Conservation (phyloP, 37 sponge, comb jelly and placozoan genomes). For the Theonella swinhoei region DNA sequence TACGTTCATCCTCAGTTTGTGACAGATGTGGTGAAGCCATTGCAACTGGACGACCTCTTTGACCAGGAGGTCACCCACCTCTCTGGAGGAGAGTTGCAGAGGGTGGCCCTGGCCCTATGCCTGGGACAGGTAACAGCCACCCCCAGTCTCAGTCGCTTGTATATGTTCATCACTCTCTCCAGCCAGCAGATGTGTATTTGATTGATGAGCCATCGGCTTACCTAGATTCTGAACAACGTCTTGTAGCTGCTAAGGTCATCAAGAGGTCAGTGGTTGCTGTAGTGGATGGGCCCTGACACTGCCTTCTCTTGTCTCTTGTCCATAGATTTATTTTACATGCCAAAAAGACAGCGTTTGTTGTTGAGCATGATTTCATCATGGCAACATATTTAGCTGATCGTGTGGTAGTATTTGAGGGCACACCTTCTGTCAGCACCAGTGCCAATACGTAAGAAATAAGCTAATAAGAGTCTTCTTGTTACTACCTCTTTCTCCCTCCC, state of each 20-base stretch:
- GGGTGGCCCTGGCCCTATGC: conserved; percentile 91
- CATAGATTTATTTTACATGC: conserved; percentile 95
- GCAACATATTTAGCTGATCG: conserved; percentile 98
- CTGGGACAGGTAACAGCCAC: conserved; percentile 94
- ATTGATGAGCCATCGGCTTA: conserved; percentile 99
- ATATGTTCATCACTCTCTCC: conserved; percentile 1
- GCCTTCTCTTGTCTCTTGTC: too few relatives aligned
- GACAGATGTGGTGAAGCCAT: conserved; percentile 97
- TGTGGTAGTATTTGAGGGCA: conserved; percentile 97
- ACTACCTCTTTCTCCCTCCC: background rate
- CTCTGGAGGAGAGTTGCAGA: conserved; percentile 98
- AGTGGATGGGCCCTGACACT: background rate
- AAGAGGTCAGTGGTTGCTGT: conserved; percentile 83
- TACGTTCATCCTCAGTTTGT: conserved; percentile 99
- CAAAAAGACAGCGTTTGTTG: conserved; percentile 99
- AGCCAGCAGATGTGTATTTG: conserved; percentile 98
- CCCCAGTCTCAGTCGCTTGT: background rate
- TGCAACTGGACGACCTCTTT: conserved; percentile 79
- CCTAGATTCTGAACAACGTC: conserved; percentile 98
- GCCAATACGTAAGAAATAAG: conserved; percentile 71
- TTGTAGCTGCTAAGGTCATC: conserved; percentile 96
- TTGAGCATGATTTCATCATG: conserved; percentile 99
- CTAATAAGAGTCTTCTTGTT: too few relatives aligned
- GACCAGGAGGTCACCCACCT: conserved; percentile 95
- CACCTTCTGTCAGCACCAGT: conserved; percentile 79